Percentiles rank a stretch among this genome's conserved stretches.
These are phyloP conservation scores for Xenopus borealis DNA, from an alignment of 2,113 vertebrate species.

Conservation along the genomic window DNA sequence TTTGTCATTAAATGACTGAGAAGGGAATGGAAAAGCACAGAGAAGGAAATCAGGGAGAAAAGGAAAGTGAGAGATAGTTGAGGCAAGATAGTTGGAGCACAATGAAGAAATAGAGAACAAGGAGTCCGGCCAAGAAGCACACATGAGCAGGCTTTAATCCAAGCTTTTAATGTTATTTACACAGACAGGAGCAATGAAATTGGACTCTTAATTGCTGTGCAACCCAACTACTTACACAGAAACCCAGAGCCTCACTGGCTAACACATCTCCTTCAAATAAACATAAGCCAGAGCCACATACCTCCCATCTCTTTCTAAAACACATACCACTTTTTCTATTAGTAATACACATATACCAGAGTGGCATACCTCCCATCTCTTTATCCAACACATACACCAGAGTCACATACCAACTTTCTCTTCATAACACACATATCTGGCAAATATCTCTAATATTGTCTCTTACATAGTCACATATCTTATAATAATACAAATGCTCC, in stretches of 20 bases:
- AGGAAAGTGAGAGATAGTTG: background rate
- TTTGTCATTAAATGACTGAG: too few species aligned
- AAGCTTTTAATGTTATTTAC: conserved; percentile 9
- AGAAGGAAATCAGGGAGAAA: background rate
- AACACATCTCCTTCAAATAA: background rate
- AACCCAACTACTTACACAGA: background rate
- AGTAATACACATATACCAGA: background rate
- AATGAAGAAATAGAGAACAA: background rate
- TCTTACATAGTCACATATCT: too few species aligned
- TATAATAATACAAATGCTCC: background rate
- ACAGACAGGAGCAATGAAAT: background rate
- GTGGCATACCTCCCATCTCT: background rate
- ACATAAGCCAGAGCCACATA: background rate
- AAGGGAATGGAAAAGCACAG: too few species aligned
- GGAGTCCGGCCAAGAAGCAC: conserved; percentile 4
- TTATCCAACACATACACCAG: background rate
- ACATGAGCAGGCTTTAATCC: background rate
- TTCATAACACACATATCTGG: background rate
- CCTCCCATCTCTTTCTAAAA: too few species aligned
- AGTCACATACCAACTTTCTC: background rate
- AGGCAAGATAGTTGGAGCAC: background rate
- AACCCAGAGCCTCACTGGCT: background rate
- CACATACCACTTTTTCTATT: too few species aligned
- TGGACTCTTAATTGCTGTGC: background rate
- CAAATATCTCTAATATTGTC: too few species aligned